Base-by-base conservation (phyloP, 2,797 vertebrate species). In the Gymnoscopelus braueri region DNA sequence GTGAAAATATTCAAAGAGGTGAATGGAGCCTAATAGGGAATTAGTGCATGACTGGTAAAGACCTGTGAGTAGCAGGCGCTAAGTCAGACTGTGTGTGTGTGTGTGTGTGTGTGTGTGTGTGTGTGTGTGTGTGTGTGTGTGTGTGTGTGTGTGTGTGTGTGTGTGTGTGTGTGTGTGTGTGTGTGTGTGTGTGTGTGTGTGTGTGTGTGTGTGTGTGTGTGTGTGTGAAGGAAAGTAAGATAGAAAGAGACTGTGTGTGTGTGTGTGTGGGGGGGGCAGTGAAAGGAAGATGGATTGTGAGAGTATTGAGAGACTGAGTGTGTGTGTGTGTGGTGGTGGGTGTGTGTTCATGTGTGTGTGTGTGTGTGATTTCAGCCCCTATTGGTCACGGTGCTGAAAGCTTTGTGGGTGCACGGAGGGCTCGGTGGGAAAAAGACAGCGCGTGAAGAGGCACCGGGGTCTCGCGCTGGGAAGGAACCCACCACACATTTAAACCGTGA, bases 401-500 rank as follows among this genome's bases (percentile, higher is more conserved):
- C 92, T 94, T 96, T 96, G 96, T 95, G 88, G 91, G 81, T 78
- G 84, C 86, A 87, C 75, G 82, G 90, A 89, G 87, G 85, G 88
- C 94, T 94, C 92, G 95, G 95, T 96, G 95, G 95, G 95, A 96
- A 96, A 95, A 94, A 90, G 87, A 88, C 69, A 71, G 86, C 83
- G 85, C 69, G 78, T 92, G 93, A 92, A 92, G 93, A 88, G 89
- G 88, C 88, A 70, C 89, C 84, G 88, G 89, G 89, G 88, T 90
- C 89, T 73, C 83, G 91, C 92, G 87, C 82, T 91, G 88, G 86
- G 93, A 93, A 91, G 90, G 90, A 90, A 87, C 90, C 94, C 93
- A 94, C 95, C 95, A 95, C 88, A 91, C 93, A 94, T 93, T 91
- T 87, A 93, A 83, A 95, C 88, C 95, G 90, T 96, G 96, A 97